These are phyloP conservation scores for Subanguina moxae DNA, from an alignment of 1,140 invertebrate genomes.

Conservation along the genomic window DNA sequence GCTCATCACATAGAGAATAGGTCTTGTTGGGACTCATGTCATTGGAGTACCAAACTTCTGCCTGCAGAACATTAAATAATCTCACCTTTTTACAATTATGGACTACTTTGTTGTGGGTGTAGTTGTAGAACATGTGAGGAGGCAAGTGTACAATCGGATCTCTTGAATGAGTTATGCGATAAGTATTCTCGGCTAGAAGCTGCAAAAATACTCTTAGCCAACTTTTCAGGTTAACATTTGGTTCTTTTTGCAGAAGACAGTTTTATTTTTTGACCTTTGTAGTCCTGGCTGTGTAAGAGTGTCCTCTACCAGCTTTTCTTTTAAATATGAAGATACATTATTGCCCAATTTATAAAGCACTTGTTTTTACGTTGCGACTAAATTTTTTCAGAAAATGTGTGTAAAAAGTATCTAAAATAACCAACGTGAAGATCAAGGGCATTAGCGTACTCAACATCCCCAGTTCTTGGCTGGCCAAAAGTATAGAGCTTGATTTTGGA, in stretches of 20 bases:
- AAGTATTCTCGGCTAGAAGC: conserved; percentile 12
- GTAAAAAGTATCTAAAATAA: conserved; percentile 1
- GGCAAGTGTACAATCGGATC: conserved; percentile 43
- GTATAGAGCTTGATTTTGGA: conserved; percentile 42
- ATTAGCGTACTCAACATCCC: conserved; percentile 34
- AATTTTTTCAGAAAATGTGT: too few relatives aligned
- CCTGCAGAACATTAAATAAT: too few relatives aligned
- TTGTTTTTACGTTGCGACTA: too few relatives aligned
- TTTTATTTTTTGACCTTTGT: too few relatives aligned
- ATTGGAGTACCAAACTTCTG: conserved; percentile 2
- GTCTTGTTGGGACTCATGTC: background rate
- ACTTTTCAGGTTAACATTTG: too few relatives aligned
- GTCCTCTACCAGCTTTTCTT: too few relatives aligned
- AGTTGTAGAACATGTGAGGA: conserved; percentile 32
- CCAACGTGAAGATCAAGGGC: conserved; percentile 32
- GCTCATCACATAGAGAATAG: background rate
- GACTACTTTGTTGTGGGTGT: conserved; percentile 29
- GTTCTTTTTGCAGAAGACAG: too few relatives aligned
- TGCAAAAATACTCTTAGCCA: too few relatives aligned
- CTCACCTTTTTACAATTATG: too few relatives aligned
- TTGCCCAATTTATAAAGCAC: too few relatives aligned
- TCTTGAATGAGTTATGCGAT: conserved; percentile 37
- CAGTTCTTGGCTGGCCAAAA: conserved; percentile 46
- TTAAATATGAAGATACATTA: too few relatives aligned
- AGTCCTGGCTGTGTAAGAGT: too few relatives aligned